Conservation (phyloP, 2,113 vertebrate species). For the Oxygymnocypris stewartii region DNA sequence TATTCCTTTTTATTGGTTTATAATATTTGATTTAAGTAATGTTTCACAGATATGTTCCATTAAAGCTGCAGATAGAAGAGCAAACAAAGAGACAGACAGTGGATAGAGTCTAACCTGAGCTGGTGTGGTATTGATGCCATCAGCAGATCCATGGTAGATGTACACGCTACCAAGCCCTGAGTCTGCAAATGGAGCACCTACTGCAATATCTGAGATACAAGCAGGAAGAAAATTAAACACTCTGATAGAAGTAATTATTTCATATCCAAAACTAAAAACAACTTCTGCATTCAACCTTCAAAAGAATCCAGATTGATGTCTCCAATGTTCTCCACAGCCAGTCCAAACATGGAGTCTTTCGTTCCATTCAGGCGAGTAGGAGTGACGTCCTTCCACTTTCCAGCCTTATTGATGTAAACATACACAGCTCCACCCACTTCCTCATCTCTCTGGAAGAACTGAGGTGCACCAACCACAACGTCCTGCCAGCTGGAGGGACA, state of each 20-base stretch:
- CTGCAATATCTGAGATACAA: slow-evolving; percentile 84
- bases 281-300: slow-evolving; percentile 73
- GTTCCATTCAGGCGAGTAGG: slow-evolving; percentile 86
- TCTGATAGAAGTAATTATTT: background rate
- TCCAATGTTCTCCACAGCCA: slow-evolving; percentile 90
- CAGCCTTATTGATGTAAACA: slow-evolving; percentile 89
- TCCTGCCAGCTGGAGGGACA: slow-evolving; percentile 87
- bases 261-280: background rate
- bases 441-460: slow-evolving; percentile 89
- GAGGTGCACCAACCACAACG: slow-evolving; percentile 94
- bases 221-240: background rate
- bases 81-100: background rate
- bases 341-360: slow-evolving; percentile 95
- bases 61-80: background rate
- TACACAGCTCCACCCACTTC: slow-evolving; percentile 92
- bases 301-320: slow-evolving; percentile 93
- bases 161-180: slow-evolving; percentile 85
- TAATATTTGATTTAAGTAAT: background rate
- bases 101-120: slow-evolving; percentile 80
- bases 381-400: slow-evolving; percentile 80
- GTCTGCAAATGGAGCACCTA: slow-evolving; percentile 90
- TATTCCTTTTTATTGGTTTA: background rate
- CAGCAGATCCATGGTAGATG: slow-evolving; percentile 87
- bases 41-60: background rate
- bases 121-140: slow-evolving; percentile 83